Evolutionary conservation across 2,797 vertebrate species (phyloP), one percentile per base, ranked within the genome.

Genomic region (Tamandua tetradactyla): DNA sequence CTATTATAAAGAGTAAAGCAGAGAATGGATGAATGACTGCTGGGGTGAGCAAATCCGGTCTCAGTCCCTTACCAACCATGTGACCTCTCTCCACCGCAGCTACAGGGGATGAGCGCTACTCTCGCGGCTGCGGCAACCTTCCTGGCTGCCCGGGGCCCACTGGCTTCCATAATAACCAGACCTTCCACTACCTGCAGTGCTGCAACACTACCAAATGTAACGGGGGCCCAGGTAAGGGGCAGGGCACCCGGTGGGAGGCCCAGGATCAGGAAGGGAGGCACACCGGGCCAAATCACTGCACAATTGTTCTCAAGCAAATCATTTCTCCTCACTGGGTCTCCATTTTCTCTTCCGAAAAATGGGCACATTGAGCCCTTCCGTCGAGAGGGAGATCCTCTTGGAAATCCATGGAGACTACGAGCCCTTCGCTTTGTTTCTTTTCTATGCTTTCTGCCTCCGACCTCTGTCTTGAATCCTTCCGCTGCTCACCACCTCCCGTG

Each of bases 141-240:
- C 95, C 97, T 0, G 96, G 97, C 55, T 97, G 97, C 40, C 97
- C 97, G 0, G 96, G 95, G 62, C 72, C 86, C 27, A 49, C 69
- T 0, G 97, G 97, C 47, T 97, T 97, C 75, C 96, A 97, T 61
- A 92, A 76, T 79, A 89, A 95, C 55, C n/a, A 87, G n/a, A 95
- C 93, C 40, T 97, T 97, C 68, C 97, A 97, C 85, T 96, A 95
- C 90, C 85, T 97, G 74, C 80, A 1, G 7, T 97, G 97, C 66
- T 97, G 97, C 59, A 96, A 97, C 90, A 68, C 27, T 57, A 91
- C 71, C 94, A 91, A 68, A 17, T 97, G 97, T 75, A 97, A 97
- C 1, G 0, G 7, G 1, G 97, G 97, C 49, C 90, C 96, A 95
- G 92, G 97, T 97, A 72, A 85, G 91, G 27, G 49, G 22, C 20